Evolutionary conservation across 2,113 vertebrate genomes (phyloP).

Genomic region (Eptesicus fuscus): DNA sequence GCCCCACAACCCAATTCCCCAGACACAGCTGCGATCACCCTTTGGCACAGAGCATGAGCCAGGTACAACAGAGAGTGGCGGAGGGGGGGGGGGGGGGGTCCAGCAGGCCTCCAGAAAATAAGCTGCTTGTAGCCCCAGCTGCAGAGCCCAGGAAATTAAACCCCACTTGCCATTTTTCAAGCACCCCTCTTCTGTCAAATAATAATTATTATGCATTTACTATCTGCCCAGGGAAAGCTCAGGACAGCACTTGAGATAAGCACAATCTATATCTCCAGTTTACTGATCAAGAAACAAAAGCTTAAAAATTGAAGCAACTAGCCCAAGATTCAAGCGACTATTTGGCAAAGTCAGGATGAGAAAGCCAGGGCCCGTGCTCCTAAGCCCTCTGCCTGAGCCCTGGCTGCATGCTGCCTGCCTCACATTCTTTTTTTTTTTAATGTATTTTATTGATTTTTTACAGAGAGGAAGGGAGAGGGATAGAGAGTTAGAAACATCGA

Average conservation of each 20-base stretch:
- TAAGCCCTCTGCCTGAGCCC: background rate
- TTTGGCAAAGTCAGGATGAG: background rate
- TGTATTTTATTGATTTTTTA: no score
- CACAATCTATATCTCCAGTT: background rate
- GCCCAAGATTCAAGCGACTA: background rate
- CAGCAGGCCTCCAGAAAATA: background rate
- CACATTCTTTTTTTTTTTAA: background rate
- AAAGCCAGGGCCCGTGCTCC: background rate
- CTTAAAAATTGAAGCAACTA: background rate
- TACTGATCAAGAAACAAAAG: background rate
- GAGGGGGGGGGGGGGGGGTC: background rate
- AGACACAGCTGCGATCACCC: background rate
- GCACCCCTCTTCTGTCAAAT: background rate
- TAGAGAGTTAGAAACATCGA: no score
- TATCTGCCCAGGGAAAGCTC: background rate
- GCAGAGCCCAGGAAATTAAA: background rate
- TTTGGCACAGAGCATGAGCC: background rate
- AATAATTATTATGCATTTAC: background rate
- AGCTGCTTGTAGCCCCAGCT: background rate
- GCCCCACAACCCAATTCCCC: background rate
- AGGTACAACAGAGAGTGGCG: background rate
- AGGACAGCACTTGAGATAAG: background rate
- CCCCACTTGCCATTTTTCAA: background rate
- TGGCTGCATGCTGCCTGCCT: background rate
- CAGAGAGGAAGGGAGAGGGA: no score